Evolutionary conservation across 2,113 vertebrate genomes (phyloP), one percentile per base, ranked within the genome.

Genomic region (Epinephelus moara): DNA sequence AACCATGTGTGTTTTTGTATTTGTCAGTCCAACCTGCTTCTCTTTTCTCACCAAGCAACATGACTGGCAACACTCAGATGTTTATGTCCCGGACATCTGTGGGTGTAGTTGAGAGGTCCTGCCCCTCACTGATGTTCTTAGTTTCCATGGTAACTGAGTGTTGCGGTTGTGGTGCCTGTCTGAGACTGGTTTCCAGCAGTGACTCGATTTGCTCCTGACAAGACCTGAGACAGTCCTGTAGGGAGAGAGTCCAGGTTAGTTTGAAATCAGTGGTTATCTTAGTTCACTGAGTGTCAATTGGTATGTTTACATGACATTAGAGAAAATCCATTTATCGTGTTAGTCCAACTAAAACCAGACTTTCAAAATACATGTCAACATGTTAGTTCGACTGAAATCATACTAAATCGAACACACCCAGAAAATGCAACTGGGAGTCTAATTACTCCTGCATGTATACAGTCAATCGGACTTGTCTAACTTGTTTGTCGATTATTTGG

Each of bases 201-300:
- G 96, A 95, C 81, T 99, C 98, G 0, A 99, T 99, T 95, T 99
- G 98, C 91, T 99, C 97, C 93, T 98, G 98, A 94, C 98, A 99
- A 19, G 97, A 97, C 52, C 97, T 94, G 86, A 99, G 96, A 95
- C 97, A 99, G 91, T 99, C 97, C 98, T 99, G 49, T 0, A 53
- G 25, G 33, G 64, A 2, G 25, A 75, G 17, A 68, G 15, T 6
- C 10, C n/a, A 21, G 25, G 50, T 81, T 17, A 67, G 67, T 30
- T 12, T 23, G 25, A 17, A 6, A 13, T 37, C 33, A 42, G 27
- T 64, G 18, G 4, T 5, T 1, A 9, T 68, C 17, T 59, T 3
- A 21, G 18, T 50, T 56, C 13, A 30, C 52, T 14, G 18, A 47
- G 45, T 17, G 33, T 45, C 23, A 45, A 45, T 37, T 6, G 4